Evolutionary conservation across 2,113 vertebrate species (phyloP).

Genomic region (Myrmecobius fasciatus): DNA sequence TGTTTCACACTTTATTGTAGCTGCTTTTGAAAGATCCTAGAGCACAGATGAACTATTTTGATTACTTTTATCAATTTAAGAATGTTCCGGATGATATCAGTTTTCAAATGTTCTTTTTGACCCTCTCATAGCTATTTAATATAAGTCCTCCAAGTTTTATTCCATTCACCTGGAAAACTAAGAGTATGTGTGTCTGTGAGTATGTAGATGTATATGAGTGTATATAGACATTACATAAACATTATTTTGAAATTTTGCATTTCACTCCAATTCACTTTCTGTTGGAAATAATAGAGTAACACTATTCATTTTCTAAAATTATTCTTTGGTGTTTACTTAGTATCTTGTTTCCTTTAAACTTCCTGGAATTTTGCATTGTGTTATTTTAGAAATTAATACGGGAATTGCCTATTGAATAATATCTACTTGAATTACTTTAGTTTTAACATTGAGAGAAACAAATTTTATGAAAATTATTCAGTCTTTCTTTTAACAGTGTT

Average conservation of each 20-base stretch:
- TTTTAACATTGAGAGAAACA: neutral
- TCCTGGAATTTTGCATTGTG: constrained; percentile 8
- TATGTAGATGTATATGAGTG: neutral
- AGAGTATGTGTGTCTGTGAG: neutral
- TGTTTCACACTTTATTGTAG: neutral
- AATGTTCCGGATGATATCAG: constrained; percentile 26
- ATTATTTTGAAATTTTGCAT: neutral
- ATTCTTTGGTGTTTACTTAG: constrained; percentile 3
- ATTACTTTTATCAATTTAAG: constrained; percentile 4
- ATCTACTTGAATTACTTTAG: neutral
- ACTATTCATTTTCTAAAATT: constrained; percentile 19
- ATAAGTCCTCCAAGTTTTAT: constrained; percentile 2
- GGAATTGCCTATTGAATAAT: constrained; percentile 10
- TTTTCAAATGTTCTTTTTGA: constrained; percentile 29
- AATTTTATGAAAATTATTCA: neutral
- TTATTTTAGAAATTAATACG: neutral
- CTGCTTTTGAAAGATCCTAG: neutral
- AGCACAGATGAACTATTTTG: constrained; percentile 40
- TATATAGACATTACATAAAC: neutral
- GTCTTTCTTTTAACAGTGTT: neutral
- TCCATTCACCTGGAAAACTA: constrained; percentile 52
- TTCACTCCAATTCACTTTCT: neutral
- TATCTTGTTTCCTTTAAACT: constrained; percentile 39
- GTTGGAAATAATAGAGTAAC: neutral
- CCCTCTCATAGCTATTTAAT: neutral